Conservation (phyloP, 2,113 vertebrate genomes). For the Sapajus apella region DNA sequence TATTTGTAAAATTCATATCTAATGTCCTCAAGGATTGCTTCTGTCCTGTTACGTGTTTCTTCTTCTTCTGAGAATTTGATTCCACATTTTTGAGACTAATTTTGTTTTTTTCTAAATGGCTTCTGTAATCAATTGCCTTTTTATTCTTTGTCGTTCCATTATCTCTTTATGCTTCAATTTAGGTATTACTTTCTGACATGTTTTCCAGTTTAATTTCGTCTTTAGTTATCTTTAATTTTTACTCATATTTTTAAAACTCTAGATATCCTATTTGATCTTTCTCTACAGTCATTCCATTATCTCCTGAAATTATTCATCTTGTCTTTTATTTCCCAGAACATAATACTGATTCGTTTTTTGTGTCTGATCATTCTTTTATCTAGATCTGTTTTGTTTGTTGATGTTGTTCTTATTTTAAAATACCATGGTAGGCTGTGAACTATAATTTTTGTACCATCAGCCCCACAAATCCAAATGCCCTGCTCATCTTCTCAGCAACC, state of each 20-base stretch:
- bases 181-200: not conserved
- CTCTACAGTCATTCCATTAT: not conserved
- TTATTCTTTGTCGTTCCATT: not conserved
- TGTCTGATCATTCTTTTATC: not conserved
- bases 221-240: not conserved
- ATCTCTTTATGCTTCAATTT: not conserved
- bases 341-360: not conserved
- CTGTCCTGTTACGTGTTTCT: not conserved
- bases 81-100: not conserved
- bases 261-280: not conserved
- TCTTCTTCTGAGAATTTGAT: no score
- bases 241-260: not conserved
- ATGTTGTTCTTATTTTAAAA: not conserved
- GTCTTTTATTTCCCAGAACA: not conserved
- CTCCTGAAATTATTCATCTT: not conserved
- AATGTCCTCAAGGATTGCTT: not conserved
- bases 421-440: not conserved
- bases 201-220: not conserved
- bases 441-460: not conserved
- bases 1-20: not conserved
- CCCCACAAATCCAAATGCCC: not conserved
- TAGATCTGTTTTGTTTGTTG: not conserved
- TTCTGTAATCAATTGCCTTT: not conserved
- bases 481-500: not conserved
- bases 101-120: not conserved